Percentiles rank a stretch among this genome's conserved stretches.
These are phyloP conservation scores for Sapayoa aenigma DNA, from an alignment of 2,113 vertebrate genomes.

Conservation along the genomic window DNA sequence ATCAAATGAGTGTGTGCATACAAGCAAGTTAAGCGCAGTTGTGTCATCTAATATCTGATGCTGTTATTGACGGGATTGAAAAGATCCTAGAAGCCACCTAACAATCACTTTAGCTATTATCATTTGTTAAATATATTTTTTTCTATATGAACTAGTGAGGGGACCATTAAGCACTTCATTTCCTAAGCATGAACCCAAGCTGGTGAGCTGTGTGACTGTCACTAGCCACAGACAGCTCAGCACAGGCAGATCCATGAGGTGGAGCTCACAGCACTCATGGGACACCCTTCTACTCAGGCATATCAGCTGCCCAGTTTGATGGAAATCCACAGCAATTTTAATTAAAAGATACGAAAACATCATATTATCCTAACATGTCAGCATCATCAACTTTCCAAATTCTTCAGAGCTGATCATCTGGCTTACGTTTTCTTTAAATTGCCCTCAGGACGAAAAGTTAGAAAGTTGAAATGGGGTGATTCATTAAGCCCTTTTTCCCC, in stretches of 20 bases:
- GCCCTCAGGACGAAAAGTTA: background rate
- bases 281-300: background rate
- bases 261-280: background rate
- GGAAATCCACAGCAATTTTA: background rate
- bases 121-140: background rate
- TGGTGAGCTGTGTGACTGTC: background rate
- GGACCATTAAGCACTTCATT: background rate
- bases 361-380: background rate
- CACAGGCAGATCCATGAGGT: background rate
- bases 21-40: background rate
- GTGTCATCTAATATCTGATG: background rate
- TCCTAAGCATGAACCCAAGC: background rate
- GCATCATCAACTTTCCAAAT: background rate
- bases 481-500: background rate
- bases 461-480: background rate
- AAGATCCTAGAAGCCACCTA: background rate
- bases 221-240: background rate
- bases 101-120: background rate
- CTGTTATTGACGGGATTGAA: background rate
- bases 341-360: background rate
- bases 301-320: fast-evolving
- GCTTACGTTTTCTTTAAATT: background rate
- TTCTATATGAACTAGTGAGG: background rate
- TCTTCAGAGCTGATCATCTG: background rate
- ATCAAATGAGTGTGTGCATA: background rate